Evolutionary conservation across 53 echinoderm and acorn worm genomes (phyloP).

Genomic region (Echinarachnius parma): DNA sequence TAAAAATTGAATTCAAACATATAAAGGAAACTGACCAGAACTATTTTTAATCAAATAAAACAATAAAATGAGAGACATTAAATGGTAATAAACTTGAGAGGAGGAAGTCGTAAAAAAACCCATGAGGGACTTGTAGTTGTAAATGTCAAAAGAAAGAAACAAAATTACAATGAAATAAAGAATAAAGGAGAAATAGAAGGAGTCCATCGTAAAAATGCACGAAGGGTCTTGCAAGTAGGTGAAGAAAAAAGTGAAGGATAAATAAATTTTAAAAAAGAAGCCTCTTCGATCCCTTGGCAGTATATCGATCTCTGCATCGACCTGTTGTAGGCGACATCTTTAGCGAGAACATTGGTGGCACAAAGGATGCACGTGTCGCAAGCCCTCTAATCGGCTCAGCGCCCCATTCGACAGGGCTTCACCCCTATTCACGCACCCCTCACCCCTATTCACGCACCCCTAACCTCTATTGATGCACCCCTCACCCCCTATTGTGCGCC

Average conservation of each 20-base stretch:
- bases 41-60: no score
- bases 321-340: conserved; percentile 44
- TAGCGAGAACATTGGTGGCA: conserved; percentile 18
- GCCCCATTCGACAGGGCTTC: conserved; percentile 6
- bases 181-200: neutral
- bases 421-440: conserved; percentile 22
- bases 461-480: neutral
- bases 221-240: neutral
- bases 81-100: no score
- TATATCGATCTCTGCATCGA: conserved; percentile 23
- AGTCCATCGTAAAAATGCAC: neutral
- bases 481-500: neutral
- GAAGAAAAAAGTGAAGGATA: neutral
- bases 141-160: neutral
- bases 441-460: neutral
- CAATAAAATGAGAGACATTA: no score
- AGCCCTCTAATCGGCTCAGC: conserved; percentile 24
- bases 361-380: conserved; percentile 33
- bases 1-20: no score
- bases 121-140: no score
- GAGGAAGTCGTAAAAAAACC: no score
- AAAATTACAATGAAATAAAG: neutral
- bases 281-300: conserved; percentile 12
- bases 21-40: no score
- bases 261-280: neutral